Conservation (phyloP, 2,888 invertebrate genomes). For the Platerodrilus igneus region DNA sequence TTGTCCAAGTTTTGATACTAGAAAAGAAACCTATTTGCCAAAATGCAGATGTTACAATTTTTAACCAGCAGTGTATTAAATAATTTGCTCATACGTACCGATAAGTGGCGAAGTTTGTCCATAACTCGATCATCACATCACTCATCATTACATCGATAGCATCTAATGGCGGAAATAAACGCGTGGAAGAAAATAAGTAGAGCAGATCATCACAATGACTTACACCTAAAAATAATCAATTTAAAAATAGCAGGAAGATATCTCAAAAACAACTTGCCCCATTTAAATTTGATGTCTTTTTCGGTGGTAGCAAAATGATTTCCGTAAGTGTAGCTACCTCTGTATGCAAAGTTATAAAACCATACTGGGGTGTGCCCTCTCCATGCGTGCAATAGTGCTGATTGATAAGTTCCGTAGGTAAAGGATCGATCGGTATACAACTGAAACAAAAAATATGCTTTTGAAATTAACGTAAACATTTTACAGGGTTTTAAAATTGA, state of each 20-base stretch:
- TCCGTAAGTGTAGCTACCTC: constrained; percentile 47
- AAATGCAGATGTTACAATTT: too few relatives aligned
- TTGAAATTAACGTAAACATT: too few relatives aligned
- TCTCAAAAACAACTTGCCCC: constrained; percentile 33
- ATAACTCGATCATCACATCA: constrained; percentile 43
- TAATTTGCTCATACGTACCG: too few relatives aligned
- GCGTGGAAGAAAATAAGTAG: constrained; percentile 50
- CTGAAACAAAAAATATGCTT: constrained; percentile 37
- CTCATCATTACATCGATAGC: constrained; percentile 44
- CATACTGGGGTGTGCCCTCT: constrained; percentile 45
- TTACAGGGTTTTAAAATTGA: too few relatives aligned
- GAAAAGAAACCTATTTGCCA: too few relatives aligned
- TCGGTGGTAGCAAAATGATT: constrained; percentile 44
- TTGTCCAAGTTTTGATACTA: too few relatives aligned
- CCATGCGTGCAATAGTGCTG: constrained; percentile 37
- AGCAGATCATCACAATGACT: constrained; percentile 54
- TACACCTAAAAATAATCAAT: constrained; percentile 41
- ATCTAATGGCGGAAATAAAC: constrained; percentile 44
- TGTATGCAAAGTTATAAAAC: constrained; percentile 50
- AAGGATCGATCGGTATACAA: constrained; percentile 51
- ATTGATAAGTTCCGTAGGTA: constrained; percentile 47
- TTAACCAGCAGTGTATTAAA: too few relatives aligned
- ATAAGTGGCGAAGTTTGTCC: constrained; percentile 50
- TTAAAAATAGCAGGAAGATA: constrained; percentile 2
- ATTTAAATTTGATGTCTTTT: constrained; percentile 34